Conservation (phyloP, 2,888 invertebrate genomes). For the Zaprionus obscuricornis region DNA sequence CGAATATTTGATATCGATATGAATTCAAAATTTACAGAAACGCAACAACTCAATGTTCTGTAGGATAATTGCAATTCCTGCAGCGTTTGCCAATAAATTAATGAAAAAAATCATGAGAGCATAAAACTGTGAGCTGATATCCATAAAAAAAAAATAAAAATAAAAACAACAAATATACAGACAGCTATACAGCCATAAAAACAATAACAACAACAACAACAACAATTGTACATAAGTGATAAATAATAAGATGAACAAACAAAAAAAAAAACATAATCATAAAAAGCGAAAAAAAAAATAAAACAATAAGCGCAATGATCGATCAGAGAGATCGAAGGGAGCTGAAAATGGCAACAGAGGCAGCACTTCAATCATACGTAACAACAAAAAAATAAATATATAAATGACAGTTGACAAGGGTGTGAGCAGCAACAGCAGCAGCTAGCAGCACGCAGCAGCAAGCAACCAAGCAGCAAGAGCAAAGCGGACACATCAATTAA, state of each 20-base stretch:
- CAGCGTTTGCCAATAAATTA: slow-evolving; percentile 59
- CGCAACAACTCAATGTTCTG: slow-evolving; percentile 46
- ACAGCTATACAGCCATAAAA: too few relatives aligned
- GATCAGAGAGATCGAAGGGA: slow-evolving; percentile 45
- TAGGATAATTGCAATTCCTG: slow-evolving; percentile 37
- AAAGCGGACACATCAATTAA: slow-evolving; percentile 79
- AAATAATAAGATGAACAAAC: slow-evolving; percentile 63
- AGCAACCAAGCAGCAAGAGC: slow-evolving; percentile 35
- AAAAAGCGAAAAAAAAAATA: slow-evolving; percentile 13
- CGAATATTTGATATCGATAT: slow-evolving; percentile 36
- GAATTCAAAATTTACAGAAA: slow-evolving; percentile 1
- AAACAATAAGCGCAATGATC: slow-evolving; percentile 34
- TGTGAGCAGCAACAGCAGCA: slow-evolving; percentile 61
- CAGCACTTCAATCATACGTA: slow-evolving; percentile 63
- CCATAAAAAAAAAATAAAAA: slow-evolving; percentile 35
- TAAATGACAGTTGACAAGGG: slow-evolving; percentile 77
- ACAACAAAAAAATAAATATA: slow-evolving; percentile 41
- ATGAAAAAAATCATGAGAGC: slow-evolving; percentile 70
- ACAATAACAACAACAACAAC: slow-evolving; percentile 33
- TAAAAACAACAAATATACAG: slow-evolving; percentile 16
- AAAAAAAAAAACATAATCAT: slow-evolving; percentile 33
- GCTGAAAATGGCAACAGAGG: slow-evolving; percentile 37
- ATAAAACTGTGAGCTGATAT: slow-evolving; percentile 59
- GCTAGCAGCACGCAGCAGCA: slow-evolving; percentile 23
- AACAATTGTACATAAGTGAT: slow-evolving; percentile 69